Evolutionary conservation across 1,140 invertebrate genomes (phyloP), one percentile per base, ranked within the genome.

Genomic region (Portunus trituberculatus): DNA sequence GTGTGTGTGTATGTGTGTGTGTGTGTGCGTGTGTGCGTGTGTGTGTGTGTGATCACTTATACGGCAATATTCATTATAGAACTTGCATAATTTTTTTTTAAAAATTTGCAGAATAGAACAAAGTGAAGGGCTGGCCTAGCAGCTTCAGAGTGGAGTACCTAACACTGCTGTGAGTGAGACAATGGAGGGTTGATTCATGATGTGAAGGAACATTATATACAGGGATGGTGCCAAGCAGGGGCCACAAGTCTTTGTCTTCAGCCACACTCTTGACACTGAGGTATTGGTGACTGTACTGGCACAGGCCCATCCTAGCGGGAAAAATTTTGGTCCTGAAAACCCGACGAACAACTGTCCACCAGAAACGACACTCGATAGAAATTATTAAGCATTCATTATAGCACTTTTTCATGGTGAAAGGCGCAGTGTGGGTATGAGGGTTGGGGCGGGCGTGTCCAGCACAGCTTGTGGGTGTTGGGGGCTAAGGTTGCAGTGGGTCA

Each of bases 161-260:
- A 92, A 92, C 91, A 95, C 94, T 95, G 94, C 94, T 95, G 90
- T 95, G 94, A 92, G 94, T 95, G 94, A 95, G 84, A 95, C 94
- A 95, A 95, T 95, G 94, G 92, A 92, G 94, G 93, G 94, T 95
- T 95, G 94, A 95, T 95, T 95, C 90, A 95, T 95, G 94, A 95
- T 95, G 91, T 95, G 94, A 95, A 95, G 94, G 94, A 95, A 95
- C 94, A 95, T 92, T 95, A 95, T 95, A 59, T 95, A 95, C 94
- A 95, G 94, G 94, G 94, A 95, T 92, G 94, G 94, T 95, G 94
- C 94, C 94, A 95, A 92, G 92, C 91, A 92, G 90, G 94, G 94
- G 94, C 94, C 94, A 95, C 94, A 95, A 95, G 94, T 95, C 94
- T 92, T 92, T 91, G 45, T 92, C 91, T 91, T 94, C 89, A 92